These are phyloP conservation scores for pig (Sus scrofa) DNA, from an alignment of 2,113 vertebrate genomes.

Conservation along the genomic window T2T-Sscrofa CM000827.6:70976501-70977000, in stretches of 20 bases:
- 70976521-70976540: neutral
- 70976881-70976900: neutral
- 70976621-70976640: neutral
- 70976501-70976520: neutral
- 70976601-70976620: neutral
- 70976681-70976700: neutral
- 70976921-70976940: neutral
- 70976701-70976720: neutral
- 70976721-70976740: neutral
- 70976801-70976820: neutral
- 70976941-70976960: neutral
- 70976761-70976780: neutral
- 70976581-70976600: neutral
- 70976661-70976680: neutral
- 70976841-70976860: neutral
- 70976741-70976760: neutral
- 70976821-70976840: neutral
- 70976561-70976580: neutral
- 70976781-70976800: neutral
- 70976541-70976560: slow-evolving; percentile 1
- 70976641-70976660: neutral
- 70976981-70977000: too few relatives aligned
- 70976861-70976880: neutral
- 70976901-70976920: neutral
- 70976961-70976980: neutral